phyloP scores from a whole-genome alignment of 2,797 vertebrate species.

The Gallinago stenura region DNA sequence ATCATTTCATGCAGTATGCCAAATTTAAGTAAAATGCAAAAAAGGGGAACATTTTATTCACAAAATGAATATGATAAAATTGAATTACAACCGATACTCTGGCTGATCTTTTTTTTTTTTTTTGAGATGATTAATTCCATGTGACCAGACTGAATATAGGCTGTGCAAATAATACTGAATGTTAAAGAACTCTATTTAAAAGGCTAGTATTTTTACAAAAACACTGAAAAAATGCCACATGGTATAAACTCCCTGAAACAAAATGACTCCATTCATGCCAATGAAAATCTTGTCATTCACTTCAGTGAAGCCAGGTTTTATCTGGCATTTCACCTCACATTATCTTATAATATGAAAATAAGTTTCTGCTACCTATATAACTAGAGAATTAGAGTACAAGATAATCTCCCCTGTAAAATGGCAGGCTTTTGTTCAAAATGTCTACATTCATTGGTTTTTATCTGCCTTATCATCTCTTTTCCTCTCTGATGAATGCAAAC shows the following conservation, averaged over 20 bases:
- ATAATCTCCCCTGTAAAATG: slow-evolving; percentile 53
- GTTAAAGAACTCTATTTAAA: not conserved
- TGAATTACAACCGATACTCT: not conserved
- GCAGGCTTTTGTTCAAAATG: slow-evolving; percentile 67
- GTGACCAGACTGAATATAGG: not conserved
- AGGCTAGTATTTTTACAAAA: not conserved
- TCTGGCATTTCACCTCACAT: slow-evolving; percentile 52
- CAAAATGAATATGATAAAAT: not conserved
- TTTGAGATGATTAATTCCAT: not conserved
- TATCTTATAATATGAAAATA: slow-evolving; percentile 62
- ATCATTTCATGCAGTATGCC: not conserved
- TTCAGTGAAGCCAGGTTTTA: slow-evolving; percentile 21
- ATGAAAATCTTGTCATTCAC: slow-evolving; percentile 17
- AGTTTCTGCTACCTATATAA: slow-evolving; percentile 38
- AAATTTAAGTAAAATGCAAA: not conserved
- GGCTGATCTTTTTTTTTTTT: not conserved
- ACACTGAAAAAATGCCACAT: not conserved
- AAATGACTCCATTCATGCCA: not conserved
- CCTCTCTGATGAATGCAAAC: slow-evolving; percentile 70
- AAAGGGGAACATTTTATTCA: not conserved
- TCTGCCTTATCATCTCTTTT: slow-evolving; percentile 70
- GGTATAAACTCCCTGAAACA: not conserved
- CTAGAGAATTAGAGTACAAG: slow-evolving; percentile 35
- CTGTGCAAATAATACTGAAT: not conserved
- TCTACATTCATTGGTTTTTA: slow-evolving; percentile 67